These are phyloP conservation scores for Drosophila helvetica DNA, from an alignment of 2,888 invertebrate genomes.

Conservation along the genomic window DNA sequence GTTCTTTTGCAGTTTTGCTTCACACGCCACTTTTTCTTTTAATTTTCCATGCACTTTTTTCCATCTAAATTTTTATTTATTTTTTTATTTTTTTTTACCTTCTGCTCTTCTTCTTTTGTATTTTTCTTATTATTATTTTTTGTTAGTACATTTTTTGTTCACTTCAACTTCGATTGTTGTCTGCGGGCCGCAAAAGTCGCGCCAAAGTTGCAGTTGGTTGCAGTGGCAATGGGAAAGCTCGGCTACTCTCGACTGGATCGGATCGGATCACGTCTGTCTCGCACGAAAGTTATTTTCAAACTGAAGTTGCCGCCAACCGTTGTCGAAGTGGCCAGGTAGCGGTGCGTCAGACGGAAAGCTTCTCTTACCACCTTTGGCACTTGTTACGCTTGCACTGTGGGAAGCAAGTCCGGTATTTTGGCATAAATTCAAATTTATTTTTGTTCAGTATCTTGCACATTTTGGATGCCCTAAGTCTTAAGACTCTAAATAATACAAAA, in stretches of 20 bases:
- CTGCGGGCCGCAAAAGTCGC: constrained; percentile 54
- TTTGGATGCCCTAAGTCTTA: too few relatives aligned
- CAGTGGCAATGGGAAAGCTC: constrained; percentile 16
- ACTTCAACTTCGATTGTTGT: constrained; percentile 52
- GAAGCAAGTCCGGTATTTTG: too few relatives aligned
- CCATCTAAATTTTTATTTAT: constrained; percentile 47
- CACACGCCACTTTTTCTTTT: constrained; percentile 62
- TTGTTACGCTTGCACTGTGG: too few relatives aligned
- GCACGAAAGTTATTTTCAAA: constrained; percentile 80
- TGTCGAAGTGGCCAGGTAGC: constrained; percentile 53
- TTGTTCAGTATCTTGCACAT: too few relatives aligned
- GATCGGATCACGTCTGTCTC: constrained; percentile 65
- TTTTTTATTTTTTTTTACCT: constrained; percentile 12
- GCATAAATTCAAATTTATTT: too few relatives aligned
- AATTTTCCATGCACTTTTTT: constrained; percentile 62
- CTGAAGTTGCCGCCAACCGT: constrained; percentile 45
- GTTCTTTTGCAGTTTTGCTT: constrained; percentile 45
- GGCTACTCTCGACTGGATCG: constrained; percentile 10
- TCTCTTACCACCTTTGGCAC: constrained; percentile 13
- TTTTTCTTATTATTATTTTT: constrained; percentile 21
- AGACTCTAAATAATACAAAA: too few relatives aligned
- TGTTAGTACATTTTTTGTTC: constrained; percentile 23
- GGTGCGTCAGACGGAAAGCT: constrained; percentile 18
- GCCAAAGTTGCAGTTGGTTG: constrained; percentile 52
- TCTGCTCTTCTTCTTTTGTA: constrained; percentile 23